Evolutionary conservation across 2,797 vertebrate genomes (phyloP), one percentile per base, ranked within the genome.

Genomic region (Hafferia zeledoni): DNA sequence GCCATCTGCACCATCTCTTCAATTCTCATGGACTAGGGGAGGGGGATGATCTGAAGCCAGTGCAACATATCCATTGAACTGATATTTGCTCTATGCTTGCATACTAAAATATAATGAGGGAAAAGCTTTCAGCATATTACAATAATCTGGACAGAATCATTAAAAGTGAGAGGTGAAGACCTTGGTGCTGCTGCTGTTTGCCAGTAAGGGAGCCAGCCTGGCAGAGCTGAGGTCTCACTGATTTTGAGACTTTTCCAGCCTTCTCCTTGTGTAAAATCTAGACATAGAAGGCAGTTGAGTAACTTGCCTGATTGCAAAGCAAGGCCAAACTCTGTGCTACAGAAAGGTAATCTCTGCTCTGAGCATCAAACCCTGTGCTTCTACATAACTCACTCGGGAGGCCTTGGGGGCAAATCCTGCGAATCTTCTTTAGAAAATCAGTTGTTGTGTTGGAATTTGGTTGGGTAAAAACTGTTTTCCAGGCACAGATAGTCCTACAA

Each of bases 401-500:
- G 4, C 7, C 59, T 9, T 6, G 35, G 18, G 25, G 10, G 13
- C 5, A 28, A 64, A 56, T 6, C 2, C 4, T 5, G 25, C 20
- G 4, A 49, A 49, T 6, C 20, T 27, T 6, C 61, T 28, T 24
- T 5, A 41, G 50, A 33, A 80, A 70, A 74, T 3, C 35, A 23
- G 2, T 11, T 10, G 9, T 33, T 22, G 20, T 4, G 3, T 3
- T 22, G 17, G 17, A 6, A 15, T 47, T 28, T 24, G 33, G 4
- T 9, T 4, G 30, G 14, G 0, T 24, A 60, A 30, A 37, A 27
- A 4, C 0, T 3, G 4, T 19, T 88, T 90, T 44, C 30, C 30
- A 3, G 15, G 3, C 39, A 17, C 31, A 33, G 79, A 14, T 27
- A 87, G 39, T 79, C 76, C 65, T 8, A 1, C 61, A 57, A 7